These are phyloP conservation scores for Macrosteles quadrilineatus DNA, from an alignment of 1,140 invertebrate species.

Conservation along the genomic window DNA sequence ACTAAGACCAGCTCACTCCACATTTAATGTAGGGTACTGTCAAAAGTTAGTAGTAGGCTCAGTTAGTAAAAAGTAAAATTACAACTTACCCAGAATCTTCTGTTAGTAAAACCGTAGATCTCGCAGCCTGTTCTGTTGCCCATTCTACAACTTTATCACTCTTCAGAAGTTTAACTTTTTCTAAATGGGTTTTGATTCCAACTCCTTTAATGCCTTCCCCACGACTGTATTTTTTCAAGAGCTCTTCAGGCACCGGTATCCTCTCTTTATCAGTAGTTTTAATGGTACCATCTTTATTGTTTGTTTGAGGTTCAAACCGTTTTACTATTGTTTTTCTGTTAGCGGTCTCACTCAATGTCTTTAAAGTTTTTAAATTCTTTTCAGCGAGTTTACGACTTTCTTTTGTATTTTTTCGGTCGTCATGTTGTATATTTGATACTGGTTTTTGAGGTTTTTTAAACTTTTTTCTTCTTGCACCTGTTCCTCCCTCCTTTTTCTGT, in stretches of 20 bases:
- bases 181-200: constrained; percentile 62
- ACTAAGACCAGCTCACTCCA: too few species aligned
- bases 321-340: background rate
- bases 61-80: too few species aligned
- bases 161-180: constrained; percentile 61
- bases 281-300: background rate
- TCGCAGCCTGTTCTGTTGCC: constrained; percentile 71
- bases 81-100: constrained; percentile 74
- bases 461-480: too few species aligned
- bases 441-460: too few species aligned
- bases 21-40: too few species aligned
- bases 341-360: background rate
- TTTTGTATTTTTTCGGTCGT: background rate
- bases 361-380: background rate
- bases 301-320: background rate
- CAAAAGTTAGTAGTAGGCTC: too few species aligned
- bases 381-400: constrained; percentile 1
- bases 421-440: too few species aligned
- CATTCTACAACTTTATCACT: constrained; percentile 67
- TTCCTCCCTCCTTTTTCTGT: too few species aligned
- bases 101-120: constrained; percentile 73
- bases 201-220: constrained; percentile 61
- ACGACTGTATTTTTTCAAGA: constrained; percentile 60
- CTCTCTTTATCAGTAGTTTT: constrained; percentile 14
- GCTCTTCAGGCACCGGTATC: constrained; percentile 40